Conservation (phyloP, 2,797 vertebrate genomes). For the Prunella strophiata region DNA sequence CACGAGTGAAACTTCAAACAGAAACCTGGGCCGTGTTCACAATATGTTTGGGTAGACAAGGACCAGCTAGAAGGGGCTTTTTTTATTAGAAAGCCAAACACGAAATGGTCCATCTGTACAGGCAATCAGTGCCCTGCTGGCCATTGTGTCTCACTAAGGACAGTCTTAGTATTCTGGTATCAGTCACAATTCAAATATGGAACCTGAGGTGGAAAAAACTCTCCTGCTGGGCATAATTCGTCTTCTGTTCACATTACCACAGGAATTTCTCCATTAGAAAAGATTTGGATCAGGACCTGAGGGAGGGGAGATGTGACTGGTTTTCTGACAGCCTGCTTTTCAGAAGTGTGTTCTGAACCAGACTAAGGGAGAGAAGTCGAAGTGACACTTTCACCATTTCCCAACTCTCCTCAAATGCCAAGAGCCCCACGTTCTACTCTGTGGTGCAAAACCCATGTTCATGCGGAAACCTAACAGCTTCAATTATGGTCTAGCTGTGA, state of each 20-base stretch:
- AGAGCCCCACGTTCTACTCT: neutral
- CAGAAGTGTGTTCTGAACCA: neutral
- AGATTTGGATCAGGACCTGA: neutral
- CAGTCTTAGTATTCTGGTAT: neutral
- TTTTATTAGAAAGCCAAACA: neutral
- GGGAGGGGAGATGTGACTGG: neutral
- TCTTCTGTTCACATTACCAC: neutral
- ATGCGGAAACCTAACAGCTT: neutral
- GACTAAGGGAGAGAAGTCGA: neutral
- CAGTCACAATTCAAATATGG: neutral
- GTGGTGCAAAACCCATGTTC: neutral
- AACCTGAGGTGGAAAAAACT: neutral
- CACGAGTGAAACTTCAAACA: accelerated
- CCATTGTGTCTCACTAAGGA: neutral
- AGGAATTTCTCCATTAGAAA: neutral
- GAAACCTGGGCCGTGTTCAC: neutral
- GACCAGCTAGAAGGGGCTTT: neutral
- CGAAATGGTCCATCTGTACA: too few species aligned
- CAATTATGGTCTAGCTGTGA: neutral
- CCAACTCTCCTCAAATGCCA: neutral
- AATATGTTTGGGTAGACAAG: neutral
- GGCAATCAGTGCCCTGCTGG: neutral
- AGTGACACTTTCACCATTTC: neutral
- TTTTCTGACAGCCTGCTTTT: neutral
- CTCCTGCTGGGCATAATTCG: neutral